These are phyloP conservation scores for Hydrotaea cyrtoneurina DNA, from an alignment of 2,888 invertebrate species.

Conservation along the genomic window DNA sequence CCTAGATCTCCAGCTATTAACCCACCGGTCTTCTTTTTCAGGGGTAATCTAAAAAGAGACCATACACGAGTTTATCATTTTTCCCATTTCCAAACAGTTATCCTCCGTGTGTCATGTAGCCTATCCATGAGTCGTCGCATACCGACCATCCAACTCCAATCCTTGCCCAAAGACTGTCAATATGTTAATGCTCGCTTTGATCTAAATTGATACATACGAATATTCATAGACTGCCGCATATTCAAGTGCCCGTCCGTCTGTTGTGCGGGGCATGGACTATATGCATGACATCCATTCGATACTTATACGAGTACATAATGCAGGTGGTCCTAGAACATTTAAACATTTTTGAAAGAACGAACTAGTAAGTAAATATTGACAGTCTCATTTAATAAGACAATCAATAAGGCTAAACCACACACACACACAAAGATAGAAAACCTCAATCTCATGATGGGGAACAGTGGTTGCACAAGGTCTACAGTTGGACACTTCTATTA, in stretches of 20 bases:
- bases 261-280: too few species aligned
- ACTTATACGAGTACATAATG: not conserved
- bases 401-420: conserved; percentile 73
- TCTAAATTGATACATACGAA: not conserved
- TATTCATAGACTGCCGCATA: not conserved
- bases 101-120: too few species aligned
- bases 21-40: too few species aligned
- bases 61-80: too few species aligned
- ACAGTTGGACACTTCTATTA: too few species aligned
- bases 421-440: conserved; percentile 31
- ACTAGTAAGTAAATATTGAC: conserved; percentile 68
- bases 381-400: conserved; percentile 68
- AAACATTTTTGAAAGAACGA: conserved; percentile 54
- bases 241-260: too few species aligned
- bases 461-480: conserved; percentile 21
- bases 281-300: conserved; percentile 36
- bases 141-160: not conserved
- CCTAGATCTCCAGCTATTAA: too few species aligned
- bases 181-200: conserved; percentile 6
- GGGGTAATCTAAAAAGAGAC: too few species aligned
- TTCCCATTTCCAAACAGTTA: too few species aligned
- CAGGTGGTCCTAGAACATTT: conserved; percentile 66
- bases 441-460: conserved; percentile 19
- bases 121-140: not conserved
- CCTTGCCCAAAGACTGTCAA: not conserved